These are phyloP conservation scores for Tanytarsus gracilentus DNA, from an alignment of 2,888 invertebrate species.

Conservation along the genomic window DNA sequence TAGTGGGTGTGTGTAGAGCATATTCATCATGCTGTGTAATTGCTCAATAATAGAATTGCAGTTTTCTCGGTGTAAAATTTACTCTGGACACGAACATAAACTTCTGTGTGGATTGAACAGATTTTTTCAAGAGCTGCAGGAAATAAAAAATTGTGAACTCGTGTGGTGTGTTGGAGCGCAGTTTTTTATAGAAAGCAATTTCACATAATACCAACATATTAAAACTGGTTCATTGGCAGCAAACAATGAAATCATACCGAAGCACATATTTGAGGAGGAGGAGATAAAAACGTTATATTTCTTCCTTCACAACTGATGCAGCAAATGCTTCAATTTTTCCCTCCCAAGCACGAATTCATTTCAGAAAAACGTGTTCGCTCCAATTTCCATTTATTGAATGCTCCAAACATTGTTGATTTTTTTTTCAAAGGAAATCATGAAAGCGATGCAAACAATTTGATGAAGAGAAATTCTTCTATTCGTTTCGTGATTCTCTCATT, in stretches of 20 bases:
- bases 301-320: conserved; percentile 20
- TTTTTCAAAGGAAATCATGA: not conserved
- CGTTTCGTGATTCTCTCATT: too few species aligned
- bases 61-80: not conserved
- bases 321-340: conserved; percentile 24
- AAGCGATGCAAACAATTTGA: not conserved
- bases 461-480: too few species aligned
- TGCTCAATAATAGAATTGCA: not conserved
- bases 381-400: conserved; percentile 10
- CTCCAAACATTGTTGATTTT: too few species aligned
- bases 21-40: too few species aligned
- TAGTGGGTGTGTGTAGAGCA: too few species aligned
- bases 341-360: not conserved
- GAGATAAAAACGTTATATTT: not conserved
- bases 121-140: too few species aligned
- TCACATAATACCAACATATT: too few species aligned
- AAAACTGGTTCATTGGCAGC: conserved; percentile 15
- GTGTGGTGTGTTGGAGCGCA: too few species aligned
- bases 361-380: not conserved
- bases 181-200: too few species aligned
- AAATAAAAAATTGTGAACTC: conserved; percentile 6
- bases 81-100: not conserved
- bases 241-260: conserved; percentile 27
- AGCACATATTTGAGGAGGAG: conserved; percentile 22
- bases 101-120: too few species aligned